Evolutionary conservation across 2,888 invertebrate genomes (phyloP).

Genomic region (Acanthoscelides obtectus): DNA sequence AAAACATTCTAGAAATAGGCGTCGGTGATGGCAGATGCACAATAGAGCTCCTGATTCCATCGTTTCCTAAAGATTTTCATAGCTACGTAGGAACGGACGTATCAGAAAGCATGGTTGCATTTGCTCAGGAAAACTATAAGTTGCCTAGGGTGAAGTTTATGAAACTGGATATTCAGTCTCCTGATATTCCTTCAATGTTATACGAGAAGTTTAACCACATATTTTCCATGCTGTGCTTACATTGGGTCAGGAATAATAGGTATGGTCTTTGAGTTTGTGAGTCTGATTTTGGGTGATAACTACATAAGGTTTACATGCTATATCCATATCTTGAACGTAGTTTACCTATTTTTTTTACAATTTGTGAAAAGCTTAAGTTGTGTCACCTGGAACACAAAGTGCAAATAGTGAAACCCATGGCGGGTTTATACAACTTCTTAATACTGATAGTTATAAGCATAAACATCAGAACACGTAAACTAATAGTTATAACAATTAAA

Average conservation of each 20-base stretch:
- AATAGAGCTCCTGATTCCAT: constrained; percentile 19
- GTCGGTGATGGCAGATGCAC: constrained; percentile 71
- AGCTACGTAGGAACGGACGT: constrained; percentile 13
- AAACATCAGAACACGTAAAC: no score
- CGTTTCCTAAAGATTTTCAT: constrained; percentile 11
- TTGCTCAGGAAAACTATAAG: neutral
- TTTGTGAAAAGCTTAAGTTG: no score
- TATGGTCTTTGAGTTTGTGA: no score
- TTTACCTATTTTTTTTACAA: no score
- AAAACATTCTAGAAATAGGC: constrained; percentile 63
- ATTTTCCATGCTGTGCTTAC: constrained; percentile 12
- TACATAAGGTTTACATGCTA: no score
- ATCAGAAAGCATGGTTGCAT: constrained; percentile 10
- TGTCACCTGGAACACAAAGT: no score
- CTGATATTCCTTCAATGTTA: constrained; percentile 3
- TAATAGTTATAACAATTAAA: no score
- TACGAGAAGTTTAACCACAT: constrained; percentile 12
- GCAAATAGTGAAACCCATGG: no score
- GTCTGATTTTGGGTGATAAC: no score
- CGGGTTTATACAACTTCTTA: no score
- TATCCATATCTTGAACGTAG: no score
- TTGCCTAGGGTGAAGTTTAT: constrained; percentile 8
- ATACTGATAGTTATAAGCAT: no score
- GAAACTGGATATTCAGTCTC: constrained; percentile 7
- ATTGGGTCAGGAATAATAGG: constrained; percentile 15